Base-by-base conservation (phyloP, 1,140 invertebrate genomes). In the Cotesia chilonis region DNA sequence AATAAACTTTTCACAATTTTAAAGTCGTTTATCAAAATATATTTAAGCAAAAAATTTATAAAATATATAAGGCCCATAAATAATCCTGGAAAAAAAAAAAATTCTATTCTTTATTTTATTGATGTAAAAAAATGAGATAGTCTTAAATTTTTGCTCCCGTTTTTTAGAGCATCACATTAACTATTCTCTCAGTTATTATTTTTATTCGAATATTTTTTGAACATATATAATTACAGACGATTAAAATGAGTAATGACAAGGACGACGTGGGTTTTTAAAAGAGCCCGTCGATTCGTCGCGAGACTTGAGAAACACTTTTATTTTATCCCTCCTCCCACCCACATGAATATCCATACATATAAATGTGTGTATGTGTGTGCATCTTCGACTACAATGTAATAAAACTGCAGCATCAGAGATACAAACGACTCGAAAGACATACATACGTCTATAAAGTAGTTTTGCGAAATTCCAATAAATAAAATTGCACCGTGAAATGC, bases 401-500 rank as follows among this genome's bases (percentile, higher is more conserved):
- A 6, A 10, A 47, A 47, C 41, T 47, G 41, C 41, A 47, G 6
- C 41, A 10, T 47, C 67, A 52, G 37, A 20, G 65, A 60, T 41
- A 41, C 52, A 66, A 54, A 38, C 54, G 36, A 57, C 55, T 69
- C 68, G 68, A 55, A 59, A 63, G 41, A 70, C 47, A 51, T 17
- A 20, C 20, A 12, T 60, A 51, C 14, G 37, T 61, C 37, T 61
- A 47, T 57, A 65, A 68, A 65, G 68, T 75, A 71, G 61, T 71
- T 75, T 75, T 66, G 77, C 74, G 78, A 79, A 79, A 77, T 79
- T 66, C 61, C 68, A 78, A 83, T 84, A 82, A 83, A 83, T 82
- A 83, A 84, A 83, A 83, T 83, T 83, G 78, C 77, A 78, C 75
- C 80, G 80, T 83, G 83, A 83, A 85, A 84, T 82, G 83, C 76